Base-by-base conservation (phyloP, 2,888 invertebrate genomes). In the Octonoba sinensis region DNA sequence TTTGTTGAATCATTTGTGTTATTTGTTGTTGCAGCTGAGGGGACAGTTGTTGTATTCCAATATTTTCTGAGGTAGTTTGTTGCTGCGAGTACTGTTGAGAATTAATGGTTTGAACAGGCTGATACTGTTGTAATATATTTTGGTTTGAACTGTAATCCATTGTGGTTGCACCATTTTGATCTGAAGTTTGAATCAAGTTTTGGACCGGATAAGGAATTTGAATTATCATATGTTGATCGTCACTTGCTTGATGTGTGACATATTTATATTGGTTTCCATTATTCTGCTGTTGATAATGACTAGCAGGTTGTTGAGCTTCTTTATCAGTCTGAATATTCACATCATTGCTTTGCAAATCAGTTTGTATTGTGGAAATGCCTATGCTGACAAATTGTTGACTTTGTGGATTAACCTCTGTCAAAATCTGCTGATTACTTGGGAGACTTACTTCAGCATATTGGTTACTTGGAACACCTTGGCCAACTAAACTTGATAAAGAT, bases 371-470 rank as follows among this genome's bases (percentile, higher is more conserved):
- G 15, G 79, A 73, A 4, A 79, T 0, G n/a, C 79, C 79, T 22
- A 79, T 79, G n/a, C 72, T 79, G 15, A 73, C 64, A 24, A 51
- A 81, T 22, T 69, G 73, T 15, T 73, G 79, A 15, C 69, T 74
- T 22, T 62, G 56, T 2, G 59, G 47, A 47, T 47, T 46, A 22
- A 15, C 4, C 0, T 47, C 13, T 4, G 13, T 24, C 8, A 54
- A n/a, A 54, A 54, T 18, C n/a, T 54, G 54, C 54, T 54, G 54
- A 15, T 54, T n/a, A 18, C 16, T 24, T 22, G 65, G 13, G 1
- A 65, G 22, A 6, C 47, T 46, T 20, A 24, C 49, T 22, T 49
- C 24, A 8, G 46, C 22, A 36, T 49, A 65, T 22, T 65, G 44
- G n/a, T 65, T 16, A 24, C 15, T 49, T 20, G 15, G 24, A 46